These are phyloP conservation scores for Drosophila atroscutellata DNA, from an alignment of 2,888 invertebrate species.

Conservation along the genomic window DNA sequence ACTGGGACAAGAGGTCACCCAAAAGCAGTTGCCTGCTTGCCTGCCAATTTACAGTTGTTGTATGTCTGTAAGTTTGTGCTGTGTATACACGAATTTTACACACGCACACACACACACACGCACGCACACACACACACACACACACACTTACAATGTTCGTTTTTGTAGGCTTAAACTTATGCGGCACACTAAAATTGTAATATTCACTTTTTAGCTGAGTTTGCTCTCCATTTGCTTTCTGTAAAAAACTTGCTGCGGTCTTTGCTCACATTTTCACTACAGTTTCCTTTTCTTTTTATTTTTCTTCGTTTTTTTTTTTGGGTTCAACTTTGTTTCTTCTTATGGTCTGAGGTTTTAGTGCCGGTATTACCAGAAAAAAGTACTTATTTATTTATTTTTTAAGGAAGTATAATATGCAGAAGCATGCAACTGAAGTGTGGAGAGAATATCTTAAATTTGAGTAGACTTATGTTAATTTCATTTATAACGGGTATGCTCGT, in stretches of 20 bases:
- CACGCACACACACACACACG: conserved; percentile 23
- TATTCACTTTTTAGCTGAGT: conserved; percentile 67
- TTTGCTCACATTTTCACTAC: conserved; percentile 27
- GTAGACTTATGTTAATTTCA: neutral
- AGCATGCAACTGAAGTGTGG: neutral
- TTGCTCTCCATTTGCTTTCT: conserved; percentile 42
- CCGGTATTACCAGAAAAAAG: neutral
- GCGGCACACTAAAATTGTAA: conserved; percentile 67
- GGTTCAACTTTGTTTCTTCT: conserved; percentile 50
- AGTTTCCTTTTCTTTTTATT: conserved; percentile 6
- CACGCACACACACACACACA: conserved; percentile 2
- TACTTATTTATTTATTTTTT: neutral
- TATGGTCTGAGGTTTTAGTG: conserved; percentile 29
- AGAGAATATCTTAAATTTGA: neutral
- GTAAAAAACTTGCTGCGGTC: conserved; percentile 67
- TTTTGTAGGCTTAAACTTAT: conserved; percentile 62
- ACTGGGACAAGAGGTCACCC: conserved; percentile 70
- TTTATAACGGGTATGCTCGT: neutral
- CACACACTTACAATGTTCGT: conserved; percentile 8
- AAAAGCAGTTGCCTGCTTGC: conserved; percentile 51
- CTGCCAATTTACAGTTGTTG: conserved; percentile 75
- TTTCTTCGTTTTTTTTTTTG: conserved; percentile 4
- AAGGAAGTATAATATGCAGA: neutral
- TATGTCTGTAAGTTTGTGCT: conserved; percentile 44
- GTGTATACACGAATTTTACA: conserved; percentile 42